Base-by-base conservation (phyloP, 2,888 invertebrate species). In the Ectobius pallidus region DNA sequence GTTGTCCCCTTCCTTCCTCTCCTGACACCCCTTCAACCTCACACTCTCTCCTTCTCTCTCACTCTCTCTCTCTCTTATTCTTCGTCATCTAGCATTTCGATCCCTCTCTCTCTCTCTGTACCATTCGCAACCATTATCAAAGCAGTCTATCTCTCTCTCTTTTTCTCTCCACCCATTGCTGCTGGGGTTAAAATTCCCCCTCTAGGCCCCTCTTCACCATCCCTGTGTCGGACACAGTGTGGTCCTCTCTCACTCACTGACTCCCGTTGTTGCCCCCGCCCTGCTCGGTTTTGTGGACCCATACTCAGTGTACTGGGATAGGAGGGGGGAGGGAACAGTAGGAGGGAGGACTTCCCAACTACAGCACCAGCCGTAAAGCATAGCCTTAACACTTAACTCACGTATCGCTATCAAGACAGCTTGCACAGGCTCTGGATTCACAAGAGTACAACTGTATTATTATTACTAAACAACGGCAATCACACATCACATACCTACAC, bases 351-450 rank as follows among this genome's bases (percentile, higher is more conserved):
- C 63, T 65, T 52, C 65, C 62, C 71, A 71, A 71, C 71, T 63
- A 62, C 62, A 65, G 58, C 69, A 69, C 63, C 71, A 65, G 71
- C 75, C 76, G 74, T 74, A 76, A 76, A 76, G 62, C 76, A 76
- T 76, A 67, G 46, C 73, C 69, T n/a, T 72, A 75, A 73, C 73
- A 76, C 76, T 76, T 76, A 76, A 76, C 76, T 76, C 73, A 76
- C 76, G 76, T 71, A 74, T 71, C 52, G 74, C 71, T 65, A 63
- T 63, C 65, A 65, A 63, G 71, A 71, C 71, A 71, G 65, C 71
- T 70, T 62, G 62, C 62, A 39, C 25, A n/a, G n/a, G 65, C 46
- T 65, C 65, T 16, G 46, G 58, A 27, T 46, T 65, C 46, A 27
- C 27, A 27, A 18, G 27, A 42, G n/a, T n/a, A 46, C 22, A 46